Base-by-base conservation (phyloP, 1,140 invertebrate genomes). In the Cylas formicarius region DNA sequence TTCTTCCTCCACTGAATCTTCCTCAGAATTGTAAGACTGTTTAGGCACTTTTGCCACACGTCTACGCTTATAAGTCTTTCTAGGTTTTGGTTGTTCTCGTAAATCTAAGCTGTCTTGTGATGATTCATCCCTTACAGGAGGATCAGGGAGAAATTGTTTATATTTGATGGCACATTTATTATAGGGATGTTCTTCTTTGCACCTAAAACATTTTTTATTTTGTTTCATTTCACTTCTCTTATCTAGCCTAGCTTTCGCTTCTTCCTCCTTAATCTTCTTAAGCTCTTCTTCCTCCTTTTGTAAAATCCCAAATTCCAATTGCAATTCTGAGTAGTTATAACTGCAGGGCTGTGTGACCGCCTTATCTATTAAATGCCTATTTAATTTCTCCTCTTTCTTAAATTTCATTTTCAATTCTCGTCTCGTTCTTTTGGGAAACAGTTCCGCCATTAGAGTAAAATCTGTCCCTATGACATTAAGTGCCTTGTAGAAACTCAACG, bases 401-500 rank as follows among this genome's bases (percentile, higher is more conserved):
- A 72, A 73, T 51, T 77, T 92, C 8, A 84, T 67, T 64, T 94
- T 93, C 0, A 95, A 66, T 59, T 93, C 88, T 27, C 77, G 66
- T 3, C 90, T 68, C 1, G 76, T 80, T 39, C 90, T 72, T 32
- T 78, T 76, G 0, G 82, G 82, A 66, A 93, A 91, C n/a, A 91
- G 67, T 34, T 76, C 74, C 38, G 78, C 70, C 87, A 95, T 93
- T 10, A 93, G 61, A 0, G 84, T 79, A 65, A 95, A 94, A 69
- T 94, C 90, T 0, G 90, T 90, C 0, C 91, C 90, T 37, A 92
- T 74, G 8, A 77, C 81, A 54, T 84, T 87, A 9, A 95, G 68
- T n/a, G 87, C 88, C 58, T 79, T 77, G 65, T 91, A 95, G 66
- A 95, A 95, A 49, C 80, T 78, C 2, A 87, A 67, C 0, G 89